phyloP scores from a whole-genome alignment of 2,888 invertebrate genomes.

The Herminia tarsipennalis region DNA sequence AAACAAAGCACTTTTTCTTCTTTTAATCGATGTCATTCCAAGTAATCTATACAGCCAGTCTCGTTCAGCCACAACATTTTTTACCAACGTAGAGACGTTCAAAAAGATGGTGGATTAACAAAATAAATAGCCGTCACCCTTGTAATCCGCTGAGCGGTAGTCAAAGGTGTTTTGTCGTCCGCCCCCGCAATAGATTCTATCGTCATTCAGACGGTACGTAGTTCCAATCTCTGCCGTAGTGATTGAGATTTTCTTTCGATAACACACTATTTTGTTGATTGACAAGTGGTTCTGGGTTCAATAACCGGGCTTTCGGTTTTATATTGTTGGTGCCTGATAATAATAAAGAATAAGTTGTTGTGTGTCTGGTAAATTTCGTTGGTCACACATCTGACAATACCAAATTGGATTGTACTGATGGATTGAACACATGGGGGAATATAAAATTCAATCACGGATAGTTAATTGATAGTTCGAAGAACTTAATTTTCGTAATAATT shows the following conservation, averaged over 20 bases:
- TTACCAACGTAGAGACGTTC: background rate
- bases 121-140: slow-evolving; percentile 13
- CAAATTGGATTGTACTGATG: no score
- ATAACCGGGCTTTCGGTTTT: background rate
- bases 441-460: no score
- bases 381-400: no score
- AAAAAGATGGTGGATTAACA: slow-evolving; percentile 8
- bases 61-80: background rate
- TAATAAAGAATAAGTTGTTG: no score
- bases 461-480: no score
- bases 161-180: slow-evolving; percentile 12
- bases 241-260: background rate
- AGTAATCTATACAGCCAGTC: background rate
- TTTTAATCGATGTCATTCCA: slow-evolving; percentile 1
- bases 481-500: no score
- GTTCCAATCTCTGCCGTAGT: background rate
- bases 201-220: slow-evolving; percentile 1
- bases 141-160: slow-evolving; percentile 12
- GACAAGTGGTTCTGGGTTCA: background rate
- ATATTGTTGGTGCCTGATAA: no score
- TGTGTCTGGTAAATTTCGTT: no score
- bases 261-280: background rate
- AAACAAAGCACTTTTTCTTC: no score
- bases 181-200: slow-evolving; percentile 1
- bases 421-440: no score